These are phyloP conservation scores for Bovichtus variegatus DNA, from an alignment of 2,797 vertebrate genomes.

Conservation along the genomic window DNA sequence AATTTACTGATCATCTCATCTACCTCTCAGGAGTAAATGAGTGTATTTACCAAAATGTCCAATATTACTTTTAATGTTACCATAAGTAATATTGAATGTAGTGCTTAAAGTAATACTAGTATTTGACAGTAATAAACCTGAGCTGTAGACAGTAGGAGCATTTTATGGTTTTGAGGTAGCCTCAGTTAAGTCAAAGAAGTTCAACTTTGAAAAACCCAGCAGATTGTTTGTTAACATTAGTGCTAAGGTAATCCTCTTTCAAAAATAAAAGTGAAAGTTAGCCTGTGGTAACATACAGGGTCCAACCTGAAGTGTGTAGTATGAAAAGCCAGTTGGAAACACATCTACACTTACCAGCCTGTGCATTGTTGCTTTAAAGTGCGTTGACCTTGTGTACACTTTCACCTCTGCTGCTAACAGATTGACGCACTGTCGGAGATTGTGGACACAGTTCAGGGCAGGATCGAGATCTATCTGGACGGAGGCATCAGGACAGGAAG, in stretches of 20 bases:
- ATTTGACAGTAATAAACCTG: too few relatives aligned
- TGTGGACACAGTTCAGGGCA: conserved; percentile 90
- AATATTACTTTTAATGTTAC: too few relatives aligned
- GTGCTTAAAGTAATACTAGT: neutral
- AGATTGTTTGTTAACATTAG: neutral
- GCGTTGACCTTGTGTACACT: neutral
- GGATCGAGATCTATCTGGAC: conserved; percentile 93
- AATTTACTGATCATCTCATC: neutral
- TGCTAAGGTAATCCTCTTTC: neutral
- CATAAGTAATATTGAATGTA: too few relatives aligned
- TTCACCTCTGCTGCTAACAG: conserved; percentile 76
- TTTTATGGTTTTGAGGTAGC: neutral
- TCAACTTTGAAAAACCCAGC: neutral
- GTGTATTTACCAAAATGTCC: too few relatives aligned
- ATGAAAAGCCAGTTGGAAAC: neutral
- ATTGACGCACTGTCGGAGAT: conserved; percentile 94
- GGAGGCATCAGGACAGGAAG: conserved; percentile 94
- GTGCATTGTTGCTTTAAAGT: neutral
- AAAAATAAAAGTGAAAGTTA: neutral
- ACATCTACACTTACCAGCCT: neutral
- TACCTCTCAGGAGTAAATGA: neutral
- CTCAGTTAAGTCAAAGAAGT: neutral
- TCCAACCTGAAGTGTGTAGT: neutral
- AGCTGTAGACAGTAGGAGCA: too few relatives aligned
- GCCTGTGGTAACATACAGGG: neutral